These are phyloP conservation scores for Andrena trimmerana DNA, from an alignment of 2,888 invertebrate species.

Conservation along the genomic window DNA sequence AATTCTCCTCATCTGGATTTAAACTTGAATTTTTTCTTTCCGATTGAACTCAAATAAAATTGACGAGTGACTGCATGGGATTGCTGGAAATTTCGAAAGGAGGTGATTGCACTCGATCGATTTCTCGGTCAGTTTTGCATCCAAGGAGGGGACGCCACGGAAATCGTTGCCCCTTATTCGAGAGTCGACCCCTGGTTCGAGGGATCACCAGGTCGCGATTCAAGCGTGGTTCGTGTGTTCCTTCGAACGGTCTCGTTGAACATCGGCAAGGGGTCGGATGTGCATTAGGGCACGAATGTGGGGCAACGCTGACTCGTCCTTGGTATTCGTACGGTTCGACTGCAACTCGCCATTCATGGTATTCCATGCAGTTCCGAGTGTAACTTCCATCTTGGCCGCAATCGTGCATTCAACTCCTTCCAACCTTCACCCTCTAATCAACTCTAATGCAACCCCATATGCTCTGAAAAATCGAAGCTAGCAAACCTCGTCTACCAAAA, in stretches of 20 bases:
- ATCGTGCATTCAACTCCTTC: not conserved
- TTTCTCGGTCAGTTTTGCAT: not conserved
- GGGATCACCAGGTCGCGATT: slow-evolving; percentile 55
- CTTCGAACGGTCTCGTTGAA: slow-evolving; percentile 61
- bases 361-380: not conserved
- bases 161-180: slow-evolving; percentile 3
- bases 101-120: not conserved
- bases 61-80: too few species aligned
- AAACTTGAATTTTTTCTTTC: too few species aligned
- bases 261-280: slow-evolving; percentile 68
- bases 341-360: slow-evolving; percentile 55
- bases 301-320: slow-evolving; percentile 71
- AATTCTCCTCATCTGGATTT: too few species aligned
- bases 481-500: not conserved
- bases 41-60: too few species aligned
- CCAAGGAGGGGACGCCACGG: not conserved
- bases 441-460: not conserved
- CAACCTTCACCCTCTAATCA: not conserved
- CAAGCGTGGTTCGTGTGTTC: slow-evolving; percentile 54
- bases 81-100: not conserved
- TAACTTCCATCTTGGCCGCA: not conserved
- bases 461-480: not conserved
- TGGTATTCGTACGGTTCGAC: slow-evolving; percentile 61
- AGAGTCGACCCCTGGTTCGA: slow-evolving; percentile 36
- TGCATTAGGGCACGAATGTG: slow-evolving; percentile 70